Evolutionary conservation across 1,140 invertebrate species (phyloP).

Genomic region (Acromyrmex charruanus): DNA sequence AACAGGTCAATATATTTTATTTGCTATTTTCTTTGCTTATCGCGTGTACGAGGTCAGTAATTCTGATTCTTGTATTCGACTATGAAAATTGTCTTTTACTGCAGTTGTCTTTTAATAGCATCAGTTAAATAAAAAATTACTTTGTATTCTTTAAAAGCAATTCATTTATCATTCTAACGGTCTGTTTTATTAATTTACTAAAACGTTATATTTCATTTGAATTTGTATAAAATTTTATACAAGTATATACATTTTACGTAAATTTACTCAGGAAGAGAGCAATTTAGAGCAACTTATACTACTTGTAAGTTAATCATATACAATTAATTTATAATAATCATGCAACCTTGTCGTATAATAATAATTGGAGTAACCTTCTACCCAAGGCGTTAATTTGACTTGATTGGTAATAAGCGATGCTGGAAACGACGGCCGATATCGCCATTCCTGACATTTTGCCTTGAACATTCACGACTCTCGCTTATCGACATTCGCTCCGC

Average conservation of each 20-base stretch:
- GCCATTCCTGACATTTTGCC: conserved; percentile 44
- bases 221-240: neutral
- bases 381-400: conserved; percentile 39
- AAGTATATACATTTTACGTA: neutral
- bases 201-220: neutral
- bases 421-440: conserved; percentile 6
- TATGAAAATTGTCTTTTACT: too few species aligned
- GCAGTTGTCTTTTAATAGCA: too few species aligned
- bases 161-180: too few species aligned
- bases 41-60: too few species aligned
- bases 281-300: neutral
- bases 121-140: too few species aligned
- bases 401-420: neutral
- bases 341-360: neutral
- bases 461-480: conserved; percentile 22
- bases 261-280: neutral
- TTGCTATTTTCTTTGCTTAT: too few species aligned
- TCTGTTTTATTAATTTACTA: neutral
- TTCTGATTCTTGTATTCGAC: too few species aligned
- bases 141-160: too few species aligned
- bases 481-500: conserved; percentile 46
- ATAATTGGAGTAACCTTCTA: conserved; percentile 23
- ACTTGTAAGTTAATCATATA: too few species aligned
- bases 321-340: neutral
- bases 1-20: too few species aligned